phyloP scores from a whole-genome alignment of 2,113 vertebrate genomes.

The Ginglymostoma cirratum region DNA sequence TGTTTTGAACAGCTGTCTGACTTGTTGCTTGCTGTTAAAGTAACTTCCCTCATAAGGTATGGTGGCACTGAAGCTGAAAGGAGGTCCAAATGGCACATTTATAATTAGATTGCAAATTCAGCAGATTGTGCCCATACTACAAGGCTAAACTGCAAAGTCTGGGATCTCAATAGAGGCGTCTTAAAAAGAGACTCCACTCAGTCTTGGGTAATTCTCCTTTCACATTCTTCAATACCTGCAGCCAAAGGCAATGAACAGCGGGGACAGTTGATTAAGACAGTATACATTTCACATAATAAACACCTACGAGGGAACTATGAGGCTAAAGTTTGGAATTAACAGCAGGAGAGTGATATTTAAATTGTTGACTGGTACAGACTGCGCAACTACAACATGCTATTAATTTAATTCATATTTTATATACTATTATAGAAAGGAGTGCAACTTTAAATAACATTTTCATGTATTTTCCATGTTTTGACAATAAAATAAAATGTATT shows the following conservation, averaged over 20 bases:
- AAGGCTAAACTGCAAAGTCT: conserved; percentile 73
- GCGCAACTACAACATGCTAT: neutral
- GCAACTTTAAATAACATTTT: neutral
- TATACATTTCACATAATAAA: conserved; percentile 37
- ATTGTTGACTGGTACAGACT: conserved; percentile 15
- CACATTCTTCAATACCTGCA: conserved; percentile 49
- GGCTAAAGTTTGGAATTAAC: conserved; percentile 1
- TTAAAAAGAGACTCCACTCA: conserved; percentile 39
- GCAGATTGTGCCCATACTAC: conserved; percentile 88
- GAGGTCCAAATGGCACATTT: conserved; percentile 95
- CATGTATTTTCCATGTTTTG: neutral
- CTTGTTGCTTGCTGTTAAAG: conserved; percentile 68
- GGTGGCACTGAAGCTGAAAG: conserved; percentile 81
- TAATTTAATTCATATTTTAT: neutral
- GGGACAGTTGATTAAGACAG: conserved; percentile 34
- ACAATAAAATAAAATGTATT: neutral
- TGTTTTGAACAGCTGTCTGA: conserved; percentile 72
- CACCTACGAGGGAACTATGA: conserved; percentile 10
- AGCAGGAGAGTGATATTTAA: conserved; percentile 27
- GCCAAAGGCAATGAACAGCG: conserved; percentile 21
- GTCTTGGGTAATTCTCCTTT: conserved; percentile 38
- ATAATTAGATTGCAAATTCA: conserved; percentile 99
- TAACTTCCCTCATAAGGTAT: conserved; percentile 99
- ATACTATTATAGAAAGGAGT: neutral
- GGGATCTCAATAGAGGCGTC: conserved; percentile 58